Conservation (phyloP, 2,113 vertebrate species). For the Dasyurus viverrinus region DNA sequence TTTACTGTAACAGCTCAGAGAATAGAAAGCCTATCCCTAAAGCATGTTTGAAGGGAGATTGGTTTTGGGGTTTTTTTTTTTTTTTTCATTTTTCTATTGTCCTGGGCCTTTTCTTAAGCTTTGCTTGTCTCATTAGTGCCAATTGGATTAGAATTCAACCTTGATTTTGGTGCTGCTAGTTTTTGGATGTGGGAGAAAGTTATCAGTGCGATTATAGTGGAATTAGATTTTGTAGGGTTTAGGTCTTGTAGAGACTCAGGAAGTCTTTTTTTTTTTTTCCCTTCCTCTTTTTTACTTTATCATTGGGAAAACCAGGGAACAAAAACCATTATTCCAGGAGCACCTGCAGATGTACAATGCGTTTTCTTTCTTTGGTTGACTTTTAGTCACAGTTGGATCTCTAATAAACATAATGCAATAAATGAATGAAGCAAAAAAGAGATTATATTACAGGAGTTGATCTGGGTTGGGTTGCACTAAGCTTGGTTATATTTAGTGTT, state of each 20-base stretch:
- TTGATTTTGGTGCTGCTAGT: background rate
- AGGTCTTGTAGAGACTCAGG: background rate
- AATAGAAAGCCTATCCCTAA: constrained; percentile 19
- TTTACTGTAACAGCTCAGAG: background rate
- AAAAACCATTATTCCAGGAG: background rate
- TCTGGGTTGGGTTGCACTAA: background rate
- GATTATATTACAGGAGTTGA: background rate
- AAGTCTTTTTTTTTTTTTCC: background rate
- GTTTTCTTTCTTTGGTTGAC: background rate
- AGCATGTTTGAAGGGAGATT: background rate
- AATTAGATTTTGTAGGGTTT: background rate
- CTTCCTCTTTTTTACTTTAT: background rate
- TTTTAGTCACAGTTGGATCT: background rate
- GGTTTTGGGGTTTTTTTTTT: background rate
- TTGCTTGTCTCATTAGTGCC: background rate
- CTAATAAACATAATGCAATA: constrained; percentile 15
- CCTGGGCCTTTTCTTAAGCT: background rate
- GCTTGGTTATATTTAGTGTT: background rate
- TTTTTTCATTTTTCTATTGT: background rate
- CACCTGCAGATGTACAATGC: fast-evolving
- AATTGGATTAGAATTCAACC: background rate
- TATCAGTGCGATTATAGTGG: background rate
- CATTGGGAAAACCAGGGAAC: background rate
- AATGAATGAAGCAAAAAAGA: constrained; percentile 47
- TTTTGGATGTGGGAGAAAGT: background rate